Evolutionary conservation across 1,140 invertebrate species (phyloP).

Genomic region (Drosophila funebris): DNA sequence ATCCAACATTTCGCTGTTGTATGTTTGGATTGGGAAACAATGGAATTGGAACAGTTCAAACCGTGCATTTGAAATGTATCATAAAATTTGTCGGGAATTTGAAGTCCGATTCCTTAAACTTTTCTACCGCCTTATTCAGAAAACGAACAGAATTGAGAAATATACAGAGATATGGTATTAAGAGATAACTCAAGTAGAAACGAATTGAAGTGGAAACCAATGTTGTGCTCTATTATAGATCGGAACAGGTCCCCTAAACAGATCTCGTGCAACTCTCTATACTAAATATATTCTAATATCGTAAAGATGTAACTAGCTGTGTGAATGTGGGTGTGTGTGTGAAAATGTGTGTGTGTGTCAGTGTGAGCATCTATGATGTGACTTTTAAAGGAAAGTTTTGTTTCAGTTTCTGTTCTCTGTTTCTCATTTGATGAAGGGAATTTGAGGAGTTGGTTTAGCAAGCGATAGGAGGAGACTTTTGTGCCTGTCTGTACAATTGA

Average conservation of each 20-base stretch:
- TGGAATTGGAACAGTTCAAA: neutral
- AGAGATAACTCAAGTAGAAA: no score
- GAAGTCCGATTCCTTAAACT: no score
- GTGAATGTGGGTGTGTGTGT: neutral
- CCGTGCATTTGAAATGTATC: no score
- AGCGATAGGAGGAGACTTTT: conserved; percentile 14
- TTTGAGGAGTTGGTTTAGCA: neutral
- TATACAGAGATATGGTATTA: no score
- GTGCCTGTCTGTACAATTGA: conserved; percentile 37
- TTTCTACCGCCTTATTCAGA: no score
- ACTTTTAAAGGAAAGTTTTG: neutral
- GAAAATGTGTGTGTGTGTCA: neutral
- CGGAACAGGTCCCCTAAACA: conserved; percentile 10
- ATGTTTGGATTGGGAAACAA: neutral
- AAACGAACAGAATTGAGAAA: no score
- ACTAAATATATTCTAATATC: neutral
- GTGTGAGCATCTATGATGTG: neutral
- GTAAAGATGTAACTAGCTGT: neutral
- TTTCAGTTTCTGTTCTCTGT: conserved; percentile 3
- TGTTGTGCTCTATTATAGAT: neutral
- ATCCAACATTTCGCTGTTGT: neutral
- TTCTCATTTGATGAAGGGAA: neutral
- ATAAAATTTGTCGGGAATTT: no score
- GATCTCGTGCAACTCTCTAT: neutral
- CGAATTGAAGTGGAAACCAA: neutral